Evolutionary conservation across 2,797 vertebrate species (phyloP).

Genomic region (Argyrosomus regius): DNA sequence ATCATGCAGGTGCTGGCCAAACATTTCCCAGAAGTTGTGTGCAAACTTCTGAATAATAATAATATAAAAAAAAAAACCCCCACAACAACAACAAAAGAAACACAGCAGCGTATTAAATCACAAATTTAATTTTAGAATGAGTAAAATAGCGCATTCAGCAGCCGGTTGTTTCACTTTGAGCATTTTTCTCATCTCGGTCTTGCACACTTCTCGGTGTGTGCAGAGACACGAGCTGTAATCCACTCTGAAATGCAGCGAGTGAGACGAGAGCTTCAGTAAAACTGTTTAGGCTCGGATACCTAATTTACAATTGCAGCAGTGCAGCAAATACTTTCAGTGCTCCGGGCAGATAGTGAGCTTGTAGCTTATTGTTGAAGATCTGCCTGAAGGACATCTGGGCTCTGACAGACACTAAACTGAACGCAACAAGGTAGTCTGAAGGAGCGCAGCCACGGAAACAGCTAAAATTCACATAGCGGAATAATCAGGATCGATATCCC

Average conservation of each 20-base stretch:
- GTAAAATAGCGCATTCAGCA: constrained; percentile 47
- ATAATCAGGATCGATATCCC: neutral
- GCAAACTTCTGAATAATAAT: constrained; percentile 58
- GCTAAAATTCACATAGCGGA: neutral
- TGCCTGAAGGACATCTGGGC: constrained; percentile 20
- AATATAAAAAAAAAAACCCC: neutral
- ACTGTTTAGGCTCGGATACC: constrained; percentile 53
- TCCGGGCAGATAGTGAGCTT: constrained; percentile 35
- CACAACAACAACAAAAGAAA: constrained; percentile 3
- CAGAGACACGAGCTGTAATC: constrained; percentile 60
- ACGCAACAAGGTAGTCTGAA: neutral
- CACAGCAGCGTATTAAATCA: constrained; percentile 42
- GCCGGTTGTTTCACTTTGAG: constrained; percentile 47
- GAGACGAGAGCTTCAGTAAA: constrained; percentile 54
- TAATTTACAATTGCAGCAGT: constrained; percentile 62
- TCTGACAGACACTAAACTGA: neutral
- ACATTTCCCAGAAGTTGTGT: constrained; percentile 64
- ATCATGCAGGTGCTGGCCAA: constrained; percentile 78
- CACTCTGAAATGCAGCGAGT: constrained; percentile 52
- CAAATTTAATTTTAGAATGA: constrained; percentile 44
- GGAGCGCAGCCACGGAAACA: neutral
- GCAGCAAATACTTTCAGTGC: constrained; percentile 49
- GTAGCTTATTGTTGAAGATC: constrained; percentile 35
- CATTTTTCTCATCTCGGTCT: constrained; percentile 31
- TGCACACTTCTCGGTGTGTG: constrained; percentile 27